Evolutionary conservation across 2,113 vertebrate genomes (phyloP).

Genomic region (Chaetops frenatus): DNA sequence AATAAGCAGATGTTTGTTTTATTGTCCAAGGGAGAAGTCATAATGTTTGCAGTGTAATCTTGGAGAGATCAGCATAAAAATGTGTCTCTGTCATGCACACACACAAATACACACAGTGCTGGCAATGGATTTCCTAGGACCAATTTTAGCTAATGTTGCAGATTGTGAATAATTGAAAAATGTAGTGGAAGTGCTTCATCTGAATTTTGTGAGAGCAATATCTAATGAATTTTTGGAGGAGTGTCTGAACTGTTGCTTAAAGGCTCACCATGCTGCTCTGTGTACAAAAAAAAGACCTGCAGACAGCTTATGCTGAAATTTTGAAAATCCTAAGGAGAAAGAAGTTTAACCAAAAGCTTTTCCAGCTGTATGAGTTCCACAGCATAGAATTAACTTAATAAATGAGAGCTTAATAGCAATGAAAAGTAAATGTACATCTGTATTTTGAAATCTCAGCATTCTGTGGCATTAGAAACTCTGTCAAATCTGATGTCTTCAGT

Average conservation of each 20-base stretch:
- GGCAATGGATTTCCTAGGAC: not conserved
- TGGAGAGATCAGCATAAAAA: not conserved
- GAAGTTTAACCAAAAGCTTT: not conserved
- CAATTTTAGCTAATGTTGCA: conserved; percentile 17
- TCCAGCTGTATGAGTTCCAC: not conserved
- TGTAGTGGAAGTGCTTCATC: not conserved
- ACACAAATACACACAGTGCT: not conserved
- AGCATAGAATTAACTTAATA: not conserved
- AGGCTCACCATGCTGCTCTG: not conserved
- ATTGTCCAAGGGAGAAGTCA: not conserved
- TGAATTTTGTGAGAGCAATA: not conserved
- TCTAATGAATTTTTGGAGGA: not conserved
- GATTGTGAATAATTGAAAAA: conserved; percentile 3
- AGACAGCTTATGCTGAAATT: not conserved
- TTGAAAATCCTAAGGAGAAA: not conserved
- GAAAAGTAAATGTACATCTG: not conserved
- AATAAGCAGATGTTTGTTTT: not conserved
- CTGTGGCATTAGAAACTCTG: not conserved
- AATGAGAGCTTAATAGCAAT: not conserved
- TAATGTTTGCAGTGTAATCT: not conserved
- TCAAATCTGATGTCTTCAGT: not conserved
- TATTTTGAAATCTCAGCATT: not conserved
- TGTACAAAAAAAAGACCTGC: not conserved
- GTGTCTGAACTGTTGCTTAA: not conserved
- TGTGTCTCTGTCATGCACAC: not conserved